Evolutionary conservation across 2,797 vertebrate species (phyloP), one percentile per base, ranked within the genome.

Genomic region (Hypotaenidia philippensis): DNA sequence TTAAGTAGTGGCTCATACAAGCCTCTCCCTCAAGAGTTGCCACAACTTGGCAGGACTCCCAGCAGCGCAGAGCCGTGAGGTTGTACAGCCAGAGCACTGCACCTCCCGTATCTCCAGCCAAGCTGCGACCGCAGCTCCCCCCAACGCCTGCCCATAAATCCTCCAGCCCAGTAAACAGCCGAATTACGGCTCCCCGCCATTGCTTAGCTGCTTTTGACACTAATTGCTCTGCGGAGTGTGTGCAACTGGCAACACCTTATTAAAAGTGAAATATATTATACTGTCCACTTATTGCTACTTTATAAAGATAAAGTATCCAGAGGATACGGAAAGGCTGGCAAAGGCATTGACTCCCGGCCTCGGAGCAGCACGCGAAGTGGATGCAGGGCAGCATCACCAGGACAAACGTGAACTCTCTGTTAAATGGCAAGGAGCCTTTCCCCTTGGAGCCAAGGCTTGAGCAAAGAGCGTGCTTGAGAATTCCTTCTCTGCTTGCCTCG

Each of bases 241-340:
- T 95, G 94, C 94, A 90, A 97, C 97, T 97, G 96, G 98, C 97
- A 98, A 98, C 96, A 98, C 97, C 98, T 98, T 98, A 98, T 98
- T 98, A 98, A 97, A 98, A 98, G 96, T 96, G 97, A 98, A 98
- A 98, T 98, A 98, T 97, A 98, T 98, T 97, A 97, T 93, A 83
- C 97, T 97, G 97, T 97, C 98, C 97, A 96, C 94, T 98, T 96
- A 98, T 93, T 96, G 96, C 82, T 90, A 80, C 96, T 98, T 98
- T 97, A 98, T 97, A 97, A 96, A 98, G 97, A 98, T 97, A 95
- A 98, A 98, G 94, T 55, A 82, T 90, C 94, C 94, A 44, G 10
- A 75, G 95, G 94, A 85, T 55, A 44, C 0, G 1, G 84, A 79
- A 96, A 79, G 83, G 87, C 89, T 97, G 94, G 96, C 88, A 64